Conservation (phyloP, 2,113 vertebrate genomes). For the Atractosteus spatula region DNA sequence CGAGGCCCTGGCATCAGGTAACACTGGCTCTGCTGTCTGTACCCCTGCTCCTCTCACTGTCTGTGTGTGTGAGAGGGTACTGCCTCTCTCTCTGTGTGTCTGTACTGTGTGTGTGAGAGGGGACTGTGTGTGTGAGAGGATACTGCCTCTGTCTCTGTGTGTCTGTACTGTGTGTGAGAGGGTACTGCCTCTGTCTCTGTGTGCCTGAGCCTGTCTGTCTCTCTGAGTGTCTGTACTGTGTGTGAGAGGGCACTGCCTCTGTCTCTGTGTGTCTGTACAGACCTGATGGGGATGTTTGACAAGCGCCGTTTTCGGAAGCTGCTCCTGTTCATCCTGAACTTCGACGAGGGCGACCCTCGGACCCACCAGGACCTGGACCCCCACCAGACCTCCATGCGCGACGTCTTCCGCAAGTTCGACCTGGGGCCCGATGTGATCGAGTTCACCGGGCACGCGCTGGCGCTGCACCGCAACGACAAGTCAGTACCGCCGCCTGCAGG, state of each 20-base stretch:
- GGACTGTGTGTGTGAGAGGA: no score
- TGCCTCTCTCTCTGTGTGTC: no score
- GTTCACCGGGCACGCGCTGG: conserved; percentile 85
- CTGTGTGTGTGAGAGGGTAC: not conserved
- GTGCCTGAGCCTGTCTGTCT: no score
- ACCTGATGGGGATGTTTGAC: conserved; percentile 92
- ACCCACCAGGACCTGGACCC: conserved; percentile 85
- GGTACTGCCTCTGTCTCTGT: no score
- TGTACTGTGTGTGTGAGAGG: no score
- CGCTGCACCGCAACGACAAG: conserved; percentile 85
- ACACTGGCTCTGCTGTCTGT: not conserved
- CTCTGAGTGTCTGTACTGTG: not conserved
- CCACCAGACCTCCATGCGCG: conserved; percentile 74
- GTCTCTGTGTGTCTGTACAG: conserved; percentile 47
- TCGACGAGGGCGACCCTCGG: conserved; percentile 75
- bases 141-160: no score
- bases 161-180: no score
- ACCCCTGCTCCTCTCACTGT: not conserved
- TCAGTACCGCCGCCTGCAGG: conserved; percentile 56
- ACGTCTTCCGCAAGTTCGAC: conserved; percentile 86
- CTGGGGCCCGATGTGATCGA: conserved; percentile 88
- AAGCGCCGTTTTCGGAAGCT: conserved; percentile 90
- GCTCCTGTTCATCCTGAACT: conserved; percentile 80
- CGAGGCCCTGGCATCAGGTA: conserved; percentile 86
- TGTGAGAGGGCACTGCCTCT: not conserved